These are phyloP conservation scores for Eira barbara DNA, from an alignment of 2,113 vertebrate genomes.

Conservation along the genomic window DNA sequence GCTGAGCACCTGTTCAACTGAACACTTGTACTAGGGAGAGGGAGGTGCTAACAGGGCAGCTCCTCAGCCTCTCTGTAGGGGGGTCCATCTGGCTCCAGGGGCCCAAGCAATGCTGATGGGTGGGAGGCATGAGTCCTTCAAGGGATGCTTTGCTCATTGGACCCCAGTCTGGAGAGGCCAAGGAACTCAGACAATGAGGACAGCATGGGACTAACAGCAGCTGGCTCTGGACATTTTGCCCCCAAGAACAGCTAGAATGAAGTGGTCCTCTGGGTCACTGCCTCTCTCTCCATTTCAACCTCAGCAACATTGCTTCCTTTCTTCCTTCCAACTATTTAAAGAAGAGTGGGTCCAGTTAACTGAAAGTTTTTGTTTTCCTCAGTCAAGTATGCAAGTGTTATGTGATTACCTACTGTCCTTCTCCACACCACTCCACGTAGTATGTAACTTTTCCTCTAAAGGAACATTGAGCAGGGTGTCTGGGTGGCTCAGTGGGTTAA, in stretches of 20 bases:
- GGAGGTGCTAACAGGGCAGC: background rate
- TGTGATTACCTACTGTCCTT: background rate
- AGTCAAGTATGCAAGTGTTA: background rate
- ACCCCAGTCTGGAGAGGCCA: background rate
- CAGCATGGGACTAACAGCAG: background rate
- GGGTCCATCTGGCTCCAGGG: background rate
- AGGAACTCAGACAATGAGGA: background rate
- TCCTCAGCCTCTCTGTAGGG: background rate
- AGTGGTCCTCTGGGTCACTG: background rate
- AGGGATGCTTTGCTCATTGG: background rate
- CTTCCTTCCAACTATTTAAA: background rate
- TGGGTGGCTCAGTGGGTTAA: too few species aligned
- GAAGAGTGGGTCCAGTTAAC: background rate
- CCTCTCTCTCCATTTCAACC: background rate
- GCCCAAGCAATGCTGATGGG: background rate
- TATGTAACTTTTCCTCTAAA: background rate
- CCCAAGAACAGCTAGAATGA: background rate
- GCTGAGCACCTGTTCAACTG: background rate
- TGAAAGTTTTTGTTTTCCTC: background rate
- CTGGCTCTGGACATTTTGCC: background rate
- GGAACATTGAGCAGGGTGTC: background rate
- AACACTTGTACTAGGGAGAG: background rate
- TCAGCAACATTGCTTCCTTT: conserved; percentile 1
- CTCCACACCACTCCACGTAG: background rate
- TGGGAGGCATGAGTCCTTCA: background rate